These are phyloP conservation scores for Grapholita molesta DNA, from an alignment of 1,140 invertebrate genomes.

Conservation along the genomic window DNA sequence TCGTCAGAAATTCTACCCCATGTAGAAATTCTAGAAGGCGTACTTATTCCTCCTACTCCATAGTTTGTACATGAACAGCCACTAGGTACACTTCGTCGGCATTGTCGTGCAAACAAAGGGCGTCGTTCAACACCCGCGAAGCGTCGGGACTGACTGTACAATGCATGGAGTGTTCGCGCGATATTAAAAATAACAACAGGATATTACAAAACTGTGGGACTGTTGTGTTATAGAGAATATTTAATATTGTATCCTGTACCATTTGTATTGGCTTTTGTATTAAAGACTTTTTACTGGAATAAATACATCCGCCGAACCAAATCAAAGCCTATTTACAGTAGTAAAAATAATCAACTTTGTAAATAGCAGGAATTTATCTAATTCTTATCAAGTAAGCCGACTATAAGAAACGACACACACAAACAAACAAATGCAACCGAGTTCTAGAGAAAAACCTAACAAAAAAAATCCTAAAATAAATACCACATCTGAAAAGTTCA, in stretches of 20 bases:
- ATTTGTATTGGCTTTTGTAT: background rate
- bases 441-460: too few relatives aligned
- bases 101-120: constrained; percentile 57
- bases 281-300: too few relatives aligned
- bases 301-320: too few relatives aligned
- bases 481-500: too few relatives aligned
- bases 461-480: background rate
- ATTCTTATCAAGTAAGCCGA: too few relatives aligned
- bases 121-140: background rate
- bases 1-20: background rate
- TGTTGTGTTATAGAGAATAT: background rate
- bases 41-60: background rate
- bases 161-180: background rate
- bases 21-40: background rate
- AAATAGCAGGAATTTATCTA: too few relatives aligned
- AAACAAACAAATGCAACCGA: too few relatives aligned
- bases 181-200: constrained; percentile 10
- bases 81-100: constrained; percentile 37
- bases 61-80: background rate
- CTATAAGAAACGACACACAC: too few relatives aligned
- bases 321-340: too few relatives aligned
- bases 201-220: background rate
- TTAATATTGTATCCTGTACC: background rate
- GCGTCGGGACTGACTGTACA: constrained; percentile 7
- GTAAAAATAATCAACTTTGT: too few relatives aligned